Conservation (phyloP, 2,797 vertebrate species). For the Discoglossus pictus region DNA sequence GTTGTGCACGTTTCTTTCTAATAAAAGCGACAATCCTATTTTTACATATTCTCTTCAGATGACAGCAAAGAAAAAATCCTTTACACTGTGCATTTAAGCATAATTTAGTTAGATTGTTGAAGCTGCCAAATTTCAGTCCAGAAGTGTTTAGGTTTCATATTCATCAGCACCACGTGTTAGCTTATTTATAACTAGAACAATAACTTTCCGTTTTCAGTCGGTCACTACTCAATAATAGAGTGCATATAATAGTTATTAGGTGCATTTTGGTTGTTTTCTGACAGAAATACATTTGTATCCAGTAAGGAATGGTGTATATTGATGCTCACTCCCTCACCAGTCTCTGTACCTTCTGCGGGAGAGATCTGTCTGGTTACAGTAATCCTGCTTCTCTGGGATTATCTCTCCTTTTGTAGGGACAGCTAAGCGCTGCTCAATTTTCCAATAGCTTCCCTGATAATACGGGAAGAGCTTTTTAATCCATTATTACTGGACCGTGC, state of each 20-base stretch:
- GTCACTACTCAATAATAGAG: background rate
- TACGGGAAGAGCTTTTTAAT: conserved; percentile 57
- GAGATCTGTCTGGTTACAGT: conserved; percentile 63
- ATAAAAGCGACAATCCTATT: no score
- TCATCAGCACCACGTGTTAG: no score
- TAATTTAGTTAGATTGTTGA: no score
- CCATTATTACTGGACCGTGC: conserved; percentile 36
- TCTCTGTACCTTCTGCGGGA: conserved; percentile 45
- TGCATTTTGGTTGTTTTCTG: conserved; percentile 46
- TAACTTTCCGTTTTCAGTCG: no score
- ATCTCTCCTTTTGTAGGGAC: conserved; percentile 56
- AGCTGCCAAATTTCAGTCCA: no score
- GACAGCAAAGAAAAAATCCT: no score
- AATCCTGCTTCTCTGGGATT: conserved; percentile 69
- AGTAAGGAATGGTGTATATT: conserved; percentile 10
- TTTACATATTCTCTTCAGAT: no score
- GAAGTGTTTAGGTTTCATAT: no score
- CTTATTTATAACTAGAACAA: no score
- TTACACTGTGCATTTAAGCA: no score
- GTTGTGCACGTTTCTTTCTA: no score
- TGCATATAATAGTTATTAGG: conserved; percentile 15
- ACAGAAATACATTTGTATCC: conserved; percentile 55
- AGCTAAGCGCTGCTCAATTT: conserved; percentile 49
- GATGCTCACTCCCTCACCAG: conserved; percentile 51
- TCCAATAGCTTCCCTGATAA: conserved; percentile 50